Percentiles rank a stretch among this genome's conserved stretches.
Evolutionary conservation across 1,140 invertebrate species (phyloP).

Genomic region (Drosophila lacteicornis): DNA sequence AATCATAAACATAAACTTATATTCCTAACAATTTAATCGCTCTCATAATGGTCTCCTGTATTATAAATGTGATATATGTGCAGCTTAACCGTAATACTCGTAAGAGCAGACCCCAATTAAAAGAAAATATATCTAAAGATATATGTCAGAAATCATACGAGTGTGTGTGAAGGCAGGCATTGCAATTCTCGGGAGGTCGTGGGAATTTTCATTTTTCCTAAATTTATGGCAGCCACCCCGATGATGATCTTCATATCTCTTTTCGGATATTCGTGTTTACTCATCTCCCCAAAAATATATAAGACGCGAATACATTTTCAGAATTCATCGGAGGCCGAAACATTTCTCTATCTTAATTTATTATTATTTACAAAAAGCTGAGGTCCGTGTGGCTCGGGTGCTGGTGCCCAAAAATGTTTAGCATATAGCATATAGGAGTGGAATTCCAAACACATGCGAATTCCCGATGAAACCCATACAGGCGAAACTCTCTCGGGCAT

Average conservation of each 20-base stretch:
- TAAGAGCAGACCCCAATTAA: conserved; percentile 30
- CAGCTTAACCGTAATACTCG: conserved; percentile 25
- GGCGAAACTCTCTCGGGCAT: conserved; percentile 37
- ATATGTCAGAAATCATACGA: conserved; percentile 28
- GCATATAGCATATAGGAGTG: conserved; percentile 44
- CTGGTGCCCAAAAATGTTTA: conserved; percentile 48
- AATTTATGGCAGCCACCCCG: conserved; percentile 34
- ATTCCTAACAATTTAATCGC: conserved; percentile 37
- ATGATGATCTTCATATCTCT: conserved; percentile 46
- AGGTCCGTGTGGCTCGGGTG: conserved; percentile 28
- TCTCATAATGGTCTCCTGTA: conserved; percentile 30
- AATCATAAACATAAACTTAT: conserved; percentile 37
- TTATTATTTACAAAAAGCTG: conserved; percentile 49
- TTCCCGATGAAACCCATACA: conserved; percentile 45
- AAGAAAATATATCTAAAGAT: conserved; percentile 16
- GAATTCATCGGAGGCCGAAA: conserved; percentile 37
- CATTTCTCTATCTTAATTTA: conserved; percentile 45
- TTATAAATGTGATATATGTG: conserved; percentile 37
- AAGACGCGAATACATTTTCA: conserved; percentile 30
- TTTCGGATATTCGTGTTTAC: conserved; percentile 46
- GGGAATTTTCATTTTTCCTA: conserved; percentile 36
- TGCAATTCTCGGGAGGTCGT: conserved; percentile 33
- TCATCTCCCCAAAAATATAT: conserved; percentile 23
- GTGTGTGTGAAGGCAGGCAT: conserved; percentile 11
- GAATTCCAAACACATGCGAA: conserved; percentile 58